Conservation (phyloP, 2,797 vertebrate species). For the Poecilia wingei region DNA sequence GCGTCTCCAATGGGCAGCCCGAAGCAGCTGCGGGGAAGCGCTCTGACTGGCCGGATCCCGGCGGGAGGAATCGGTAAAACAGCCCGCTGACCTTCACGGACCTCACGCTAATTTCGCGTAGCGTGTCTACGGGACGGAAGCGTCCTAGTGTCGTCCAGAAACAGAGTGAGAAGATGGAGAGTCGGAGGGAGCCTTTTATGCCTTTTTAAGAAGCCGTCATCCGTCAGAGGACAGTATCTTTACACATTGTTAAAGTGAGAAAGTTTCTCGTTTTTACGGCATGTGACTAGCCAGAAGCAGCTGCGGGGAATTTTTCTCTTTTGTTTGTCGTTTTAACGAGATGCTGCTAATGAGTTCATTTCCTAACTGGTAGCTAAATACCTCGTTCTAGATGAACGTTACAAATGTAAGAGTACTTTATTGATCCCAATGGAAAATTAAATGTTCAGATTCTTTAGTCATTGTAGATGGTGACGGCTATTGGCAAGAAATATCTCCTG, state of each 20-base stretch:
- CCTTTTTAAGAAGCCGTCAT: not conserved
- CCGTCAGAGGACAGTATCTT: not conserved
- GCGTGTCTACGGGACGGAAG: not conserved
- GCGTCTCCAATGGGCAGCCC: constrained; percentile 70
- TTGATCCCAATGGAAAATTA: too few relatives aligned
- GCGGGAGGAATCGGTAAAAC: constrained; percentile 57
- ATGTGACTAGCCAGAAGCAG: not conserved
- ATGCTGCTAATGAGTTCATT: not conserved
- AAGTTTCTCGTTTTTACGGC: not conserved
- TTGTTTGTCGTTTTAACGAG: not conserved
- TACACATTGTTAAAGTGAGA: not conserved
- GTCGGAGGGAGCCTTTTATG: not conserved
- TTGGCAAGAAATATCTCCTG: too few relatives aligned
- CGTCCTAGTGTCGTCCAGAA: not conserved
- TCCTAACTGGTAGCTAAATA: not conserved
- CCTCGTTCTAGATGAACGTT: too few relatives aligned
- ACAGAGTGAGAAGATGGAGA: not conserved
- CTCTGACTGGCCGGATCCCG: constrained; percentile 62
- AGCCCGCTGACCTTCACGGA: constrained; percentile 61
- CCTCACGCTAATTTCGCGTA: constrained; percentile 22
- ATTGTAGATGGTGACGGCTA: too few relatives aligned
- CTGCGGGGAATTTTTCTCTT: not conserved
- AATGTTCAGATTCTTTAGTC: too few relatives aligned
- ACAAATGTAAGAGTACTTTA: too few relatives aligned
- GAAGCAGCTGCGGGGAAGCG: constrained; percentile 61